phyloP scores from a whole-genome alignment of 2,113 vertebrate species.

The Centropristis striata region DNA sequence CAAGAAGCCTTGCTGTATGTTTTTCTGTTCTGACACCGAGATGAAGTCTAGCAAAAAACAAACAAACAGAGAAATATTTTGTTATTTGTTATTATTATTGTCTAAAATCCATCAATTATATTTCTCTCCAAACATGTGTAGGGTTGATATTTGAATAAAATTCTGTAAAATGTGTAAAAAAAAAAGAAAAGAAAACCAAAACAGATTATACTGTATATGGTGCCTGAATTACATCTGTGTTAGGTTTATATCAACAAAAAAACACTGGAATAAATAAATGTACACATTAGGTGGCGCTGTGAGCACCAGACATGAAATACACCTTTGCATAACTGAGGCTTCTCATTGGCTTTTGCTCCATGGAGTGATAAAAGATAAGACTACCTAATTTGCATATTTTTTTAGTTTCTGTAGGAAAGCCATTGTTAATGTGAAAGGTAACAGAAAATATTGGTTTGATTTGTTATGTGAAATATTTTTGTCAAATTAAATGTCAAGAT shows the following conservation, averaged over 20 bases:
- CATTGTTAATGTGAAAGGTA: neutral
- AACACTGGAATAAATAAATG: too few species aligned
- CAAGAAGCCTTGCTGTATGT: neutral
- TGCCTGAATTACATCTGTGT: neutral
- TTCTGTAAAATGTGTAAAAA: neutral
- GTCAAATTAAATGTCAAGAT: neutral
- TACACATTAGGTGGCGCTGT: slow-evolving; percentile 7
- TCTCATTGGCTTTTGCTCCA: neutral
- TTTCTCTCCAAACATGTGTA: neutral
- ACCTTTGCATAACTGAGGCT: fast-evolving
- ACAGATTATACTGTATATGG: neutral
- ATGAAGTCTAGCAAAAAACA: neutral
- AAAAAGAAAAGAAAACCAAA: too few species aligned
- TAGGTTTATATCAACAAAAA: neutral
- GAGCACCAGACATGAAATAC: too few species aligned
- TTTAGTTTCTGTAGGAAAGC: neutral
- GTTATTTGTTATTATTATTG: neutral
- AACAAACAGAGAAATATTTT: neutral
- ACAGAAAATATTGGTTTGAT: neutral
- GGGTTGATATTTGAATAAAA: neutral
- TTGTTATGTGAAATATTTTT: neutral
- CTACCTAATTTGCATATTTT: neutral
- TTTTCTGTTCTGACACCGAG: neutral
- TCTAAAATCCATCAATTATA: neutral
- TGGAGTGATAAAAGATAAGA: neutral